Percentiles rank a stretch among this genome's conserved stretches.
Evolutionary conservation across 2,797 vertebrate species (phyloP).

Genomic region (Tapirus indicus): DNA sequence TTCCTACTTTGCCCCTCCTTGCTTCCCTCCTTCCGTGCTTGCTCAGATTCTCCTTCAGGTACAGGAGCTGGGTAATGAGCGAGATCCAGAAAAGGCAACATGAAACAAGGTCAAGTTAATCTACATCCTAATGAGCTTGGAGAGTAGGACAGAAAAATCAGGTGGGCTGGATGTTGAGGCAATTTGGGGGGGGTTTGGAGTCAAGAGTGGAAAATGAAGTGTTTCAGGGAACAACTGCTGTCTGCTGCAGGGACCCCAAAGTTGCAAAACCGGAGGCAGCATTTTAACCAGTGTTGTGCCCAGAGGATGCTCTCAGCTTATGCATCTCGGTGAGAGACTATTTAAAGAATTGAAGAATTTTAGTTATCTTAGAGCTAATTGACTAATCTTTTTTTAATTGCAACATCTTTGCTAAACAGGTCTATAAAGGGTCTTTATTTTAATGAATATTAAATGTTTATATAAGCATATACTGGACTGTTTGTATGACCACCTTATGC

Average conservation of each 20-base stretch:
- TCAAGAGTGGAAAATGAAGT: not conserved
- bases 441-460: not conserved
- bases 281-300: not conserved
- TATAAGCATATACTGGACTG: not conserved
- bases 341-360: constrained; percentile 1
- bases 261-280: not conserved
- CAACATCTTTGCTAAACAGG: not conserved
- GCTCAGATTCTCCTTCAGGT: not conserved
- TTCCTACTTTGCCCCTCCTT: not conserved
- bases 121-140: not conserved
- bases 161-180: not conserved
- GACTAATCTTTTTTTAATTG: not conserved
- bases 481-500: not conserved
- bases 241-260: not conserved
- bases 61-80: not conserved
- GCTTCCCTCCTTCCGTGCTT: not conserved
- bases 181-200: not conserved
- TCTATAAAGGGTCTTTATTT: not conserved
- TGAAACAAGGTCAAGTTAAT: not conserved
- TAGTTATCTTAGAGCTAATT: not conserved
- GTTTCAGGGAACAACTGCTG: not conserved
- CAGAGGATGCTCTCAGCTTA: not conserved
- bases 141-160: not conserved
- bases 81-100: not conserved
- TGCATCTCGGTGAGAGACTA: not conserved